Base-by-base conservation (phyloP, 2,113 vertebrate species). In the Cryptotis parvus region DNA sequence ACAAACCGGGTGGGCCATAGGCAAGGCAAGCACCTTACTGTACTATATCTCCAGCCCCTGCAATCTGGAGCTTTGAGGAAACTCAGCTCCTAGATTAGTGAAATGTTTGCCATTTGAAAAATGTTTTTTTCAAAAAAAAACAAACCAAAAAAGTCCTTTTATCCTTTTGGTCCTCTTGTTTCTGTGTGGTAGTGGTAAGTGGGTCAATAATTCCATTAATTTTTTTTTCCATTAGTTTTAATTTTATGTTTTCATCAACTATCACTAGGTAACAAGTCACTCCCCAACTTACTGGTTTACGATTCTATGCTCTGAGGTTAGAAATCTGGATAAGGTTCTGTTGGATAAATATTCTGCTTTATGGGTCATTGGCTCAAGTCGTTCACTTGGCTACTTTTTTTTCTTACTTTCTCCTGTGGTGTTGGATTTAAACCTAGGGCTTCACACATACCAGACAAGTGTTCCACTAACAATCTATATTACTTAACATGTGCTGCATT, bases 31-130 rank as follows among this genome's bases (percentile, higher is more conserved):
- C 55, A 3, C 55, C 18, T 24, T 24, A 22, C 55, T 55, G 52
- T 55, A 20, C 52, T 20, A 7, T 45, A 6, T 45, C 43, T 45
- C 45, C 14, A 49, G 45, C 55, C 20, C 55, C 4, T 58, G 22
- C 18, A 58, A 58, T 58, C 20, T 58, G 18, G 55, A 58, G 55
- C 24, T 58, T 58, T 58, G 55, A 58, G 55, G 22, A 58, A 24
- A 69, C 69, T 94, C 88, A 18, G 22, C 58, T 93, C 75, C 79
- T 33, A 63, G 61, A 29, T 75, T 33, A 41, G 72, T 43, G 87
- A 77, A 81, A 52, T n/a, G 61, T 89, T 74, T 81, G 65, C 31
- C 74, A 74, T 72, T 90, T 84, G 43, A 80, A 73, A n/a, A 58
- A 77, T 10, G 24, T 6, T 49, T 49, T 49, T 49, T n/a, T n/a